Percentiles rank a stretch among this genome's conserved stretches.
Evolutionary conservation across 2,888 invertebrate genomes (phyloP).

Genomic region (Rhagonycha fulva): DNA sequence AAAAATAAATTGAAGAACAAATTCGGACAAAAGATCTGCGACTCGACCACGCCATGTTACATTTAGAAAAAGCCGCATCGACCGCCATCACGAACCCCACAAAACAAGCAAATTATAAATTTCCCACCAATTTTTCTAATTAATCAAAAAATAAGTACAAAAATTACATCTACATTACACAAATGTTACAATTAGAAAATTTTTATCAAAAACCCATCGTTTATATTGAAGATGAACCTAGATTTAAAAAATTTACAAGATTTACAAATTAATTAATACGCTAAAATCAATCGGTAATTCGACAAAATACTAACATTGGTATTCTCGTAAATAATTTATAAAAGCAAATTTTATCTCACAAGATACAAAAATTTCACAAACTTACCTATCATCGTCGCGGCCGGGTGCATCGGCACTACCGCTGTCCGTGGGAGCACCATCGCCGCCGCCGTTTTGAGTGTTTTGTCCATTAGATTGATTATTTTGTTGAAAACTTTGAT

Average conservation of each 20-base stretch:
- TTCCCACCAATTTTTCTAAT: background rate
- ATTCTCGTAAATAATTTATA: constrained; percentile 3
- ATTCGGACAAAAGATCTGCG: background rate
- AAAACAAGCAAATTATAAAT: background rate
- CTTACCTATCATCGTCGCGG: constrained; percentile 82
- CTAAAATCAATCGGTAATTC: constrained; percentile 1
- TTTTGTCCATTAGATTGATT: constrained; percentile 47
- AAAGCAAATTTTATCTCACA: constrained; percentile 9
- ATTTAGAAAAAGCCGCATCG: background rate
- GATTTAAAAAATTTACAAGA: constrained; percentile 9
- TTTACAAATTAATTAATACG: constrained; percentile 21
- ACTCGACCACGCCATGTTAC: background rate
- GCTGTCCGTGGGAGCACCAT: constrained; percentile 69
- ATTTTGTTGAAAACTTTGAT: constrained; percentile 64
- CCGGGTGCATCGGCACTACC: constrained; percentile 76
- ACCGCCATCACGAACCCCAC: constrained; percentile 2
- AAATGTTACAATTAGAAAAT: background rate
- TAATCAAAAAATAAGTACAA: background rate
- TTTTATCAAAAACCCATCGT: constrained; percentile 5
- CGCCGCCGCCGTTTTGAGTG: constrained; percentile 64
- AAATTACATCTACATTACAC: background rate
- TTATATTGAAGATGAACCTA: constrained; percentile 19
- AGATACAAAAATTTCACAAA: constrained; percentile 20
- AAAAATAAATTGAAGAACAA: background rate
- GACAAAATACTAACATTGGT: background rate